Conservation (phyloP, 1,140 invertebrate genomes). For the Achatina immaculata region DNA sequence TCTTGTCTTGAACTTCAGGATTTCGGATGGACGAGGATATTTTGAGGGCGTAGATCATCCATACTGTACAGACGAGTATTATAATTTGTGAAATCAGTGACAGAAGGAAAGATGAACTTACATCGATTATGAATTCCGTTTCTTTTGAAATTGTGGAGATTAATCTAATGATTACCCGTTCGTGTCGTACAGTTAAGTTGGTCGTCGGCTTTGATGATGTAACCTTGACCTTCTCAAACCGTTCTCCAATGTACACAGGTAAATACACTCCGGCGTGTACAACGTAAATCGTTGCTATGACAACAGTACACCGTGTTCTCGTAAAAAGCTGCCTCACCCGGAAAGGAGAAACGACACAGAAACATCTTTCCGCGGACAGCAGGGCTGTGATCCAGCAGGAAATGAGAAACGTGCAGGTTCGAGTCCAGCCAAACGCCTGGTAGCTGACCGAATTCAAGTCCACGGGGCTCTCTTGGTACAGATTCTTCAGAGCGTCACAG, state of each 20-base stretch:
- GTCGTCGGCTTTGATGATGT: too few relatives aligned
- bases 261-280: not conserved
- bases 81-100: not conserved
- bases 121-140: not conserved
- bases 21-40: not conserved
- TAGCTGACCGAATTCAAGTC: not conserved
- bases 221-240: not conserved
- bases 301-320: not conserved
- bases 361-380: not conserved
- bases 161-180: not conserved
- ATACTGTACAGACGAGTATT: not conserved
- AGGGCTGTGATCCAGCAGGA: conserved; percentile 4
- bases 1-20: not conserved
- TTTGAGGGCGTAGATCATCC: not conserved
- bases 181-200: not conserved
- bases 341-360: conserved; percentile 10
- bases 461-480: not conserved
- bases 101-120: not conserved
- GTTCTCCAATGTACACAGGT: not conserved
- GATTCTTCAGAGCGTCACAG: not conserved
- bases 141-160: not conserved
- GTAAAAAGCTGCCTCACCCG: not conserved
- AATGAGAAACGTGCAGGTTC: not conserved
- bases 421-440: not conserved
- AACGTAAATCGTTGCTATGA: not conserved